Evolutionary conservation across 2,113 vertebrate species (phyloP), one percentile per base, ranked within the genome.

Genomic region (Psittacula cyanocephala): DNA sequence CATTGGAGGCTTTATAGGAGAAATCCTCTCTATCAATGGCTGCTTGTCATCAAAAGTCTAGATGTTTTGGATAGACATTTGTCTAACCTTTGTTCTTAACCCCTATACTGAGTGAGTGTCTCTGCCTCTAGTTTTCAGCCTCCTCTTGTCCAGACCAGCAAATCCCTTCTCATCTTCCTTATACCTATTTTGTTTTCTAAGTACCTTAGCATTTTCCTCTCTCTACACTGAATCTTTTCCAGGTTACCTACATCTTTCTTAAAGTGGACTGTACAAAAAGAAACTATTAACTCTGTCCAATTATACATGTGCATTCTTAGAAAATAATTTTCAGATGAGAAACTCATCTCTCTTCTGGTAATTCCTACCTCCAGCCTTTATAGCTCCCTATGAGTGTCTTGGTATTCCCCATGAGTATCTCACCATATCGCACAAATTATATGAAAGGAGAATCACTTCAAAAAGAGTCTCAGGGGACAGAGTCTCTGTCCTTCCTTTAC

Each of bases 261-360:
- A 69, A 82, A 41, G n/a, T 2, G 5, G 2, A 1, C 2, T 60
- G 50, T 39, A 27, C 17, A 17, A n/a, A 83, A 33, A 1, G 0
- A 77, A 59, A 20, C 13, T 15, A 13, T 49, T 62, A 33, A 46
- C 29, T 80, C 59, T 49, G 27, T 27, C 29, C n/a, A 10, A 17
- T 65, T 41, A 7, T 15, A 24, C 28, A 11, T 9, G 5, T 57
- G 3, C 39, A 81, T 67, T 35, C 27, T 28, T 14, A 41, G 59
- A 2, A 65, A 76, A 43, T 17, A 7, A 4, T 31, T 69, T 75
- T 33, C 17, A 62, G 9, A 15, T 22, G 47, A 79, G 29, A 16
- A 87, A 8, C 3, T 71, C 17, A 9, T 64, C 19, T 64, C 9
- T 68, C 28, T 67, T 31, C 31, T 50, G 11, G 3, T 46, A 39